Evolutionary conservation across 1,140 invertebrate genomes (phyloP), one percentile per base, ranked within the genome.

Genomic region (Drosophila orena): DNA sequence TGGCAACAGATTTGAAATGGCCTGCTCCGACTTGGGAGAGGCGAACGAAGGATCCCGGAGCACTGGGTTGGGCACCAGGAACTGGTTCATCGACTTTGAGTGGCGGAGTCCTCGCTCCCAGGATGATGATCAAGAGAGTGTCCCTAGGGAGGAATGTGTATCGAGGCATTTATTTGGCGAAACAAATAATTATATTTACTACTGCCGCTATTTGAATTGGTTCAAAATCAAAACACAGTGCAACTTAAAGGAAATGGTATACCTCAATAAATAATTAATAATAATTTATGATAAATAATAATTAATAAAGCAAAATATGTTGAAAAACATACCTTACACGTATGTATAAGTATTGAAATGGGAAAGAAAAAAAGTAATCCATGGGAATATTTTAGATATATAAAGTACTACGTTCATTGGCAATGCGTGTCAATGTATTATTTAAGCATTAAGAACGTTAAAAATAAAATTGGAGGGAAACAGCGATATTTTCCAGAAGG

Each of bases 21-120:
- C 74, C 62, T 69, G 44, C 73, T 69, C 7, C 14, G 53, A 54
- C 47, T 24, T 2, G 6, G 35, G n/a, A 10, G 10, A 34, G 11
- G 11, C 7, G 7, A 54, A 15, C 2, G n/a, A 11, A 35, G 10
- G 12, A 7, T n/a, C 17, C 3, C 10, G 6, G 8, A 1, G 3
- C 8, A 35, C 44, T 49, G 11, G 8, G 20, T 43, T 24, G 12
- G 10, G 6, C 7, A 3, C 30, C 1, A 8, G 38, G 20, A 27
- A 7, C 3, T 24, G 22, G 11, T 17, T 10, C 0, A 11, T 15
- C 30, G n/a, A 20, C 11, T 12, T 35, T 12, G 12, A 4, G 5
- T 12, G 15, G 3, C 14, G 38, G 6, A 20, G 12, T 7, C 17
- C 8, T 7, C 5, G 12, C 22, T 22, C 34, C 12, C 4, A 8